Percentiles rank a stretch among this genome's conserved stretches.
These are phyloP conservation scores for Mongoloraphidia duomilia DNA, from an alignment of 2,888 invertebrate genomes.

Conservation along the genomic window DNA sequence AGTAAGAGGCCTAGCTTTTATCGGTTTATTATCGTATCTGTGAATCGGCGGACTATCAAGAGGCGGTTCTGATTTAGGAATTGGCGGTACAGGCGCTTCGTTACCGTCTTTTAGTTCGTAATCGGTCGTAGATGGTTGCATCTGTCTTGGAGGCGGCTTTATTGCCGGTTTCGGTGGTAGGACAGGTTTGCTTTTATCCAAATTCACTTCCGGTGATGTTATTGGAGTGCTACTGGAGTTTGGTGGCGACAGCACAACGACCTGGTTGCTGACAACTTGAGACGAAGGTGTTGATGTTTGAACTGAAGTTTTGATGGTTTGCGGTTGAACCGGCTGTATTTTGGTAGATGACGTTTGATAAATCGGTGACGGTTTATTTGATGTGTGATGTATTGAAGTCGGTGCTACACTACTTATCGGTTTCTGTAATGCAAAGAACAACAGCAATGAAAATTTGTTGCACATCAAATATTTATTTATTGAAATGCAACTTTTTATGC, in stretches of 20 bases:
- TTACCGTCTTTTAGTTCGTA: slow-evolving; percentile 20
- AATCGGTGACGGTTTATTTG: slow-evolving; percentile 57
- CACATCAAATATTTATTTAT: too few species aligned
- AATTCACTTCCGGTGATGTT: too few species aligned
- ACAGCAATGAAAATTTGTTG: slow-evolving; percentile 26
- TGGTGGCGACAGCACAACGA: slow-evolving; percentile 6
- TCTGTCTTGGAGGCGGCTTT: slow-evolving; percentile 40
- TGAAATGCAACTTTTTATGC: too few species aligned
- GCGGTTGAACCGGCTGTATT: slow-evolving; percentile 67
- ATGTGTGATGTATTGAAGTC: slow-evolving; percentile 47
- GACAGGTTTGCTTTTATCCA: slow-evolving; percentile 47
- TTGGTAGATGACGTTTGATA: slow-evolving; percentile 70
- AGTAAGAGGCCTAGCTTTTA: slow-evolving; percentile 73
- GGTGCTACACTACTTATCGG: slow-evolving; percentile 80
- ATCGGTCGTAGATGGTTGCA: slow-evolving; percentile 17
- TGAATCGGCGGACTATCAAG: slow-evolving; percentile 18
- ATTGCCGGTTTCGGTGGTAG: slow-evolving; percentile 72
- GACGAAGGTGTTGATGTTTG: too few species aligned
- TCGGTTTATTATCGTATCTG: slow-evolving; percentile 34
- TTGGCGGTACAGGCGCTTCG: slow-evolving; percentile 13
- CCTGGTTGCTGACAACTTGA: slow-evolving; percentile 22
- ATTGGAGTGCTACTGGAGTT: not conserved
- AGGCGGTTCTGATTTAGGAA: slow-evolving; percentile 11
- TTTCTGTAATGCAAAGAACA: slow-evolving; percentile 39
- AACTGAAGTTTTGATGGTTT: slow-evolving; percentile 37